A percentile compares a stretch with the other conserved stretches of the same genome.
Evolutionary conservation across 1,140 invertebrate genomes (phyloP).

Genomic region (Drosophila arizonae): DNA sequence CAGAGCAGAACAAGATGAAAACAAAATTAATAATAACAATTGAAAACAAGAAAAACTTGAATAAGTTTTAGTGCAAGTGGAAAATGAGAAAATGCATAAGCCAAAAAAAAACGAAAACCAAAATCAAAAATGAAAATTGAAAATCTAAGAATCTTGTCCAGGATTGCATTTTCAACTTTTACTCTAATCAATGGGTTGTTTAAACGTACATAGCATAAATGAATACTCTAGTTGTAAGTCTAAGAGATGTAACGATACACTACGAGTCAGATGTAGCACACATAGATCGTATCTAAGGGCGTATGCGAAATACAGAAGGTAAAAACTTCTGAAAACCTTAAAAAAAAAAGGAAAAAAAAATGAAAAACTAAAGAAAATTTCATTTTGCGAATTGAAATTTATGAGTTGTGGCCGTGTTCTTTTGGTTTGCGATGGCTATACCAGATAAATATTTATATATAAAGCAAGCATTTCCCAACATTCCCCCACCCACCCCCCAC

Average conservation of each 20-base stretch:
- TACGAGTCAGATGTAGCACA: slow-evolving; percentile 8
- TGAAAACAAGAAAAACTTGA: slow-evolving; percentile 18
- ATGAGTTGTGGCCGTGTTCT: slow-evolving; percentile 66
- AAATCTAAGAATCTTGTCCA: slow-evolving; percentile 66
- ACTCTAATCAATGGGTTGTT: slow-evolving; percentile 81
- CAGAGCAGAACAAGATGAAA: not conserved
- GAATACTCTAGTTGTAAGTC: slow-evolving; percentile 63
- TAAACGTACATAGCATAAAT: slow-evolving; percentile 76
- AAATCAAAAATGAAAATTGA: not conserved
- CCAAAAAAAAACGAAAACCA: slow-evolving; percentile 44
- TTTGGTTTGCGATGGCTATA: slow-evolving; percentile 43
- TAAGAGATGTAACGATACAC: slow-evolving; percentile 36
- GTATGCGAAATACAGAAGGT: slow-evolving; percentile 37
- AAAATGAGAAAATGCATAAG: slow-evolving; percentile 59
- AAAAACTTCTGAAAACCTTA: slow-evolving; percentile 1
- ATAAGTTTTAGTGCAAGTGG: slow-evolving; percentile 25
- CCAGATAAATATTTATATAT: slow-evolving; percentile 1
- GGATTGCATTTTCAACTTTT: slow-evolving; percentile 81
- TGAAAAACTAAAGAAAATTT: slow-evolving; percentile 14
- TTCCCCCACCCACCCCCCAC: not conserved
- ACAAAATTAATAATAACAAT: slow-evolving; percentile 8
- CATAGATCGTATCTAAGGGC: slow-evolving; percentile 58
- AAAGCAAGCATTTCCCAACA: no score
- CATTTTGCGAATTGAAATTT: slow-evolving; percentile 55
- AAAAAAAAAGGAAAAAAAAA: slow-evolving; percentile 14